Conservation (phyloP, 1,140 invertebrate species). For the Ladona fulva region DNA sequence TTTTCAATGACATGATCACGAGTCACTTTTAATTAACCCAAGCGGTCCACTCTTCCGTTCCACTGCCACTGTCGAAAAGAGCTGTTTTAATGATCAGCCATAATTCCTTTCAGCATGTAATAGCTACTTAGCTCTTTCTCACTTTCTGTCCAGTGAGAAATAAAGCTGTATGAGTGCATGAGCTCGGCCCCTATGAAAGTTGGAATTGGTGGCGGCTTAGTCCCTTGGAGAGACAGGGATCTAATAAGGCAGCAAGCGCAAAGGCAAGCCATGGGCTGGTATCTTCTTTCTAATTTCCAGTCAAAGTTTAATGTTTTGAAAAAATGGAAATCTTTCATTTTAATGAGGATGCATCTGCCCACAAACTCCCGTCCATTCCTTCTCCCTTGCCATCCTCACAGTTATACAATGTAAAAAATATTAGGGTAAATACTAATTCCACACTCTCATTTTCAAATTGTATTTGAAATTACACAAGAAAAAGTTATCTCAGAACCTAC, state of each 20-base stretch:
- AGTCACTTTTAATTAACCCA: slow-evolving; percentile 3
- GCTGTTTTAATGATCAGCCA: not conserved
- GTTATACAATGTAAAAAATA: not conserved
- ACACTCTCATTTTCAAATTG: not conserved
- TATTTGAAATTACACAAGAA: not conserved
- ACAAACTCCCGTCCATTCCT: slow-evolving; percentile 3
- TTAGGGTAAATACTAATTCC: not conserved
- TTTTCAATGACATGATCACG: not conserved
- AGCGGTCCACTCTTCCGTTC: slow-evolving; percentile 1
- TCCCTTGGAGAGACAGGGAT: not conserved
- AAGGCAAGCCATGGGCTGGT: slow-evolving; percentile 6
- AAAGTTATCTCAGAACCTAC: slow-evolving; percentile 1
- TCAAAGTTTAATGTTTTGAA: slow-evolving; percentile 8
- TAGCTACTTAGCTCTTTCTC: not conserved
- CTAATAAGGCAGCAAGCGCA: not conserved
- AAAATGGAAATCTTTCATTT: slow-evolving; percentile 8
- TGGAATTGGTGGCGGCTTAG: not conserved
- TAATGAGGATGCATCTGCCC: slow-evolving; percentile 2
- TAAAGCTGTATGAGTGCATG: not conserved
- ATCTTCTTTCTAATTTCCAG: slow-evolving; percentile 1
- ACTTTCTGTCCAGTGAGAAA: not conserved
- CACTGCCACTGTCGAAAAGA: not conserved
- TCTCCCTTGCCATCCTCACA: slow-evolving; percentile 2
- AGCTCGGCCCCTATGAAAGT: slow-evolving; percentile 2
- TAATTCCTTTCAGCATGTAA: not conserved